Conservation (phyloP, 2,888 invertebrate genomes). For the Tolmerus cingulatus region DNA sequence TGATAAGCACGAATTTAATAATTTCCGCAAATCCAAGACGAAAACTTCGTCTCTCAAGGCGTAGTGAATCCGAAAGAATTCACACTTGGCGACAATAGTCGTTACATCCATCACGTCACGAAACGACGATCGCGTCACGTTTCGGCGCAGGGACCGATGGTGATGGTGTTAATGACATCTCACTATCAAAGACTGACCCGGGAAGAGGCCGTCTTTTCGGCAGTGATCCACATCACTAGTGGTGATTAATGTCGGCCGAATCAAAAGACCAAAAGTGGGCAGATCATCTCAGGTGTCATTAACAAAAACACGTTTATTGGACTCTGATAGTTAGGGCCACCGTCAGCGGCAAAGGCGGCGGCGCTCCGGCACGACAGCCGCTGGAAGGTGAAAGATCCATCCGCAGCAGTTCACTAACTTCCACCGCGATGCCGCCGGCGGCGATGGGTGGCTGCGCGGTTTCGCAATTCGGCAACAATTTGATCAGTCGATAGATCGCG, state of each 20-base stretch:
- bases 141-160: not conserved
- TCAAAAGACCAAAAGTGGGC: not conserved
- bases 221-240: constrained; percentile 4
- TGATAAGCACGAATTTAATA: not conserved
- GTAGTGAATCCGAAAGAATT: not conserved
- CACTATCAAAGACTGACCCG: not conserved
- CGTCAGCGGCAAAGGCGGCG: not conserved
- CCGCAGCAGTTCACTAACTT: not conserved
- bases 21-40: not conserved
- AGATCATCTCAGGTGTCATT: constrained; percentile 11
- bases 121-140: not conserved
- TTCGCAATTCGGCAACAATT: not conserved
- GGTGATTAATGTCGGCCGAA: constrained; percentile 4
- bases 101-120: not conserved
- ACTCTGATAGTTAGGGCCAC: not conserved
- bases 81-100: not conserved
- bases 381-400: not conserved
- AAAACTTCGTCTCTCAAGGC: not conserved
- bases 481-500: not conserved
- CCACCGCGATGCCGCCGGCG: not conserved
- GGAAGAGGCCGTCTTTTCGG: constrained; percentile 1
- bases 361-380: not conserved
- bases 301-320: constrained; percentile 4
- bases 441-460: not conserved
- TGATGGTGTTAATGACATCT: constrained; percentile 25